phyloP scores from a whole-genome alignment of 2,113 vertebrate genomes.

The Phocoena phocoena region DNA sequence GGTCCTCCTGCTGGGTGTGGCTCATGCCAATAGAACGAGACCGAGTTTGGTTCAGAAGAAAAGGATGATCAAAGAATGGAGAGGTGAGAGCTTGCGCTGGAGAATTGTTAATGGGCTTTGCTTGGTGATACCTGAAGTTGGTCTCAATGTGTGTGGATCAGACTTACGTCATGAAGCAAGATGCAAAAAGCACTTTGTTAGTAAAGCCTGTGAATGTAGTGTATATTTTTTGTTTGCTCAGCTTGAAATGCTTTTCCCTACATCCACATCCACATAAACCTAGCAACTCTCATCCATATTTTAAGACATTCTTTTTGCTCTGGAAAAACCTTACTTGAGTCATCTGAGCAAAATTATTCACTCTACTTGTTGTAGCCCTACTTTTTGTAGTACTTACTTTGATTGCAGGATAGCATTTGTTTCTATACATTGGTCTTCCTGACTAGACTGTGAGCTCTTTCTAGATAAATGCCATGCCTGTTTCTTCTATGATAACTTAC shows the following conservation, averaged over 20 bases:
- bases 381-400: background rate
- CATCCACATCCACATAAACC: background rate
- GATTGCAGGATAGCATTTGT: background rate
- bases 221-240: background rate
- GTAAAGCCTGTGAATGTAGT: background rate
- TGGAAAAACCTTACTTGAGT: background rate
- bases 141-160: background rate
- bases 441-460: background rate
- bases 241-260: background rate
- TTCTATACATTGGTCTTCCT: background rate
- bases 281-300: background rate
- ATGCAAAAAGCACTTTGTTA: background rate
- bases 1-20: background rate
- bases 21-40: background rate
- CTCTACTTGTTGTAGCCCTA: background rate
- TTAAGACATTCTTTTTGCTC: background rate
- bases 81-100: background rate
- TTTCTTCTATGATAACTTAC: background rate
- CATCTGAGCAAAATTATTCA: background rate
- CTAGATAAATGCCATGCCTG: background rate
- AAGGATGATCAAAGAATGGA: background rate
- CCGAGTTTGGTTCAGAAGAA: background rate
- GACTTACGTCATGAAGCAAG: background rate
- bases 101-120: background rate
- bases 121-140: background rate